A percentile compares a stretch with the other conserved stretches of the same genome.
Evolutionary conservation across 2,888 invertebrate species (phyloP).

Genomic region (Nephrotoma appendiculata): DNA sequence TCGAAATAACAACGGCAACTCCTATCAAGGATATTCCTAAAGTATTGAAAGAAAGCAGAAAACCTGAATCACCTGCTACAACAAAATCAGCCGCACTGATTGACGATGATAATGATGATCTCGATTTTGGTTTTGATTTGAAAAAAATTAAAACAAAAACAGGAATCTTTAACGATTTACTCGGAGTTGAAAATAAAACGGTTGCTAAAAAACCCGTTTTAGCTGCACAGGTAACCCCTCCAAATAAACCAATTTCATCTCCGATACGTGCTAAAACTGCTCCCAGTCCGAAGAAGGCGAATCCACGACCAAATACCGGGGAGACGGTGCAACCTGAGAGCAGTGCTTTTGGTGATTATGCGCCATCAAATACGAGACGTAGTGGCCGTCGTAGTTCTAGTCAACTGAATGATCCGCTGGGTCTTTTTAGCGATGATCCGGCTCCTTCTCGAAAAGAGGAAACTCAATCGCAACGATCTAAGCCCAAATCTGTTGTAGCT

Average conservation of each 20-base stretch:
- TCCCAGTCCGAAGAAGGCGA: constrained; percentile 5
- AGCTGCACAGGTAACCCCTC: background rate
- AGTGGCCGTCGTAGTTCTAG: constrained; percentile 23
- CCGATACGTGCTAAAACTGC: constrained; percentile 13
- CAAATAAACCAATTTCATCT: constrained; percentile 13
- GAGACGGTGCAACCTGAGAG: constrained; percentile 18
- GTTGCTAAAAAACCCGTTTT: constrained; percentile 16
- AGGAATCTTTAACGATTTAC: constrained; percentile 28
- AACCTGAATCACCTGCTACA: background rate
- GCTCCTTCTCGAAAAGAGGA: background rate
- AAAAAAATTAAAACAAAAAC: constrained; percentile 26
- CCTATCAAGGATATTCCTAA: constrained; percentile 18
- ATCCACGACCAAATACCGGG: constrained; percentile 27
- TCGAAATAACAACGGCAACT: constrained; percentile 8
- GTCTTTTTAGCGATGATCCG: constrained; percentile 12
- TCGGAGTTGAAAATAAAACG: constrained; percentile 14
- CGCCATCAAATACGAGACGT: constrained; percentile 25
- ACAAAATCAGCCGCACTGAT: constrained; percentile 14
- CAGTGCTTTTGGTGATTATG: constrained; percentile 15
- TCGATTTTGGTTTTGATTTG: constrained; percentile 32
- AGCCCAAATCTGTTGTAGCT: constrained; percentile 17
- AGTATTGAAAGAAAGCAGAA: background rate
- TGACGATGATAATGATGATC: constrained; percentile 20
- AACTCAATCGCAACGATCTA: background rate
- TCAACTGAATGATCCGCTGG: constrained; percentile 17